A percentile compares a stretch with the other conserved stretches of the same genome.
These are phyloP conservation scores for Eidolon helvum DNA, from an alignment of 2,113 vertebrate species.

Conservation along the genomic window DNA sequence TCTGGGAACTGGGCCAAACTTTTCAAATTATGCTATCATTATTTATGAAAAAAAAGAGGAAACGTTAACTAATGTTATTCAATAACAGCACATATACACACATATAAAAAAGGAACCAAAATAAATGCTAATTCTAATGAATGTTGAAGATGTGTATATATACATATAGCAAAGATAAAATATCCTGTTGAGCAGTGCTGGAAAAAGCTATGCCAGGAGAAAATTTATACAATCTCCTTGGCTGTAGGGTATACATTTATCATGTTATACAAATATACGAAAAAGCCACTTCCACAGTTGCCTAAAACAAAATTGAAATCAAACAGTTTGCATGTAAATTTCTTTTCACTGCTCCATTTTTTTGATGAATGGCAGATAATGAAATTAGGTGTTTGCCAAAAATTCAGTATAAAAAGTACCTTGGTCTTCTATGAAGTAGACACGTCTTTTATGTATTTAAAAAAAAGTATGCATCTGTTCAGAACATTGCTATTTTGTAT, in stretches of 20 bases:
- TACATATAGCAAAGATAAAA: slow-evolving; percentile 2
- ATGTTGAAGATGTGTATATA: slow-evolving; percentile 34
- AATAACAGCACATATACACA: slow-evolving; percentile 54
- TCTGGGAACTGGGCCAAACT: slow-evolving; percentile 53
- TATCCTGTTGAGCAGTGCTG: not conserved
- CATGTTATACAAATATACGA: slow-evolving; percentile 45
- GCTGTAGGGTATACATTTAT: not conserved
- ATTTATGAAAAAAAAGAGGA: slow-evolving; percentile 54
- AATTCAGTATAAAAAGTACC: not conserved
- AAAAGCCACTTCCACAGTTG: not conserved
- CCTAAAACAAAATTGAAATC: slow-evolving; percentile 10
- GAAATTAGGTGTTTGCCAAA: slow-evolving; percentile 10
- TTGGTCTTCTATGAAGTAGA: not conserved
- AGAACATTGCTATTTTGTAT: not conserved
- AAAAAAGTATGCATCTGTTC: not conserved
- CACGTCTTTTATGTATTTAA: not conserved
- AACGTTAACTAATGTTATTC: slow-evolving; percentile 47
- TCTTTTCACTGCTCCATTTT: not conserved
- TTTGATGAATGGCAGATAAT: slow-evolving; percentile 9
- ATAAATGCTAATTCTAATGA: slow-evolving; percentile 59
- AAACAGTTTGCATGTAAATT: slow-evolving; percentile 19
- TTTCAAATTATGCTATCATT: slow-evolving; percentile 55
- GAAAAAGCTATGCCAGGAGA: slow-evolving; percentile 47
- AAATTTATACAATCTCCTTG: not conserved
- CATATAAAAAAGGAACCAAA: slow-evolving; percentile 49